A percentile compares a stretch with the other conserved stretches of the same genome.
Evolutionary conservation across 2,797 vertebrate genomes (phyloP).

Genomic region (Centropyge bicolor): DNA sequence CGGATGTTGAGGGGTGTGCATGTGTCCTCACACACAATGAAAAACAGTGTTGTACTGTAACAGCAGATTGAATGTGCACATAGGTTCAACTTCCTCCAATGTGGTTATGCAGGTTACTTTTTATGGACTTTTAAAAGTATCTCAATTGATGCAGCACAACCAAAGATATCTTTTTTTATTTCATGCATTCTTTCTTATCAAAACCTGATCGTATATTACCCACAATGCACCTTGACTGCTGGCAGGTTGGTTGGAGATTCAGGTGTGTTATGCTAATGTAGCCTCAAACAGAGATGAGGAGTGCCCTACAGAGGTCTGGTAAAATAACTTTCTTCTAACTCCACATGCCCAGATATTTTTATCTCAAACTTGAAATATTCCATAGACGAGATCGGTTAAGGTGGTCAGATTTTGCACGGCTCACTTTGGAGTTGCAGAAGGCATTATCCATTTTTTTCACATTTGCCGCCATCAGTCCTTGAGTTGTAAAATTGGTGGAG

Average conservation of each 20-base stretch:
- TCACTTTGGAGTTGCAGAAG: neutral
- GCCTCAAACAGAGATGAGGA: neutral
- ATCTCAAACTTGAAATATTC: neutral
- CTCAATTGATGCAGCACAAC: neutral
- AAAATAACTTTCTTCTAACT: neutral
- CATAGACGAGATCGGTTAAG: neutral
- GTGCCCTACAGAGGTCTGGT: neutral
- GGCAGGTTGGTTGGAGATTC: neutral
- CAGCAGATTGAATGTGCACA: neutral
- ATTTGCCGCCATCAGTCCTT: neutral
- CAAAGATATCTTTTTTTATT: neutral
- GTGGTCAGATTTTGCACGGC: neutral
- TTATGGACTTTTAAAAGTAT: too few relatives aligned
- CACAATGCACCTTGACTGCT: neutral
- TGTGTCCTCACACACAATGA: neutral
- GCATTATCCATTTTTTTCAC: neutral
- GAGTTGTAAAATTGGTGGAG: neutral
- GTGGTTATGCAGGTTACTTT: neutral
- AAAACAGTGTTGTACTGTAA: neutral
- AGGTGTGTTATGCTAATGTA: neutral
- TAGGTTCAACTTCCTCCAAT: neutral
- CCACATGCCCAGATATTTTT: neutral
- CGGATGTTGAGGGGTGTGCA: neutral
- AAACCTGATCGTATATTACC: neutral
- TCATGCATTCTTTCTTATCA: neutral